Conservation (phyloP, 2,797 vertebrate species). For the Gobio occitaniae region DNA sequence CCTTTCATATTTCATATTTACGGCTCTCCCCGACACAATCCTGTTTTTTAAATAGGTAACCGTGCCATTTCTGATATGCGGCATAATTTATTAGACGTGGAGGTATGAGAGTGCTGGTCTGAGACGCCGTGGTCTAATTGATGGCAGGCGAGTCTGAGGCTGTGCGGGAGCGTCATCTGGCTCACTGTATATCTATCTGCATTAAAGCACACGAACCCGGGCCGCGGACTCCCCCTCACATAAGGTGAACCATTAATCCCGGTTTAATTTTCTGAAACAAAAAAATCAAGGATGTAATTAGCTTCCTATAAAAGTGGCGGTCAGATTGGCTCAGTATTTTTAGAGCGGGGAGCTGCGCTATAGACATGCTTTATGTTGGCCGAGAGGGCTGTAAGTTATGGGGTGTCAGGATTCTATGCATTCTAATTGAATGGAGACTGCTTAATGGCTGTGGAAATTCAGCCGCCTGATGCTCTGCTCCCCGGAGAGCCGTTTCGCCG, state of each 20-base stretch:
- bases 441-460: constrained; percentile 85
- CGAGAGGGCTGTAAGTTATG: constrained; percentile 83
- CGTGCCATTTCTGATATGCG: constrained; percentile 86
- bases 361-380: constrained; percentile 77
- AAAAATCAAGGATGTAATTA: constrained; percentile 69
- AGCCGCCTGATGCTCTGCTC: constrained; percentile 82
- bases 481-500: constrained; percentile 75
- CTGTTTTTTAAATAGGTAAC: constrained; percentile 87
- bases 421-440: constrained; percentile 86
- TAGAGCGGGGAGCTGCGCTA: constrained; percentile 69
- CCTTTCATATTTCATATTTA: constrained; percentile 93
- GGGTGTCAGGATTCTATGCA: constrained; percentile 85
- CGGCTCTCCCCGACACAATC: constrained; percentile 83
- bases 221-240: constrained; percentile 53
- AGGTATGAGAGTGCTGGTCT: constrained; percentile 83
- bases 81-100: constrained; percentile 90
- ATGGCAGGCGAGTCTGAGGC: constrained; percentile 77
- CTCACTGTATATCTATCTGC: constrained; percentile 57
- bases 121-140: constrained; percentile 86
- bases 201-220: constrained; percentile 45
- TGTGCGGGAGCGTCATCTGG: constrained; percentile 76
- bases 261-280: constrained; percentile 67
- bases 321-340: constrained; percentile 76
- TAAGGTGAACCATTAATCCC: constrained; percentile 68
- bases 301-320: constrained; percentile 72